Evolutionary conservation across 1,140 invertebrate species (phyloP), one percentile per base, ranked within the genome.

Genomic region (Drosophila auraria): DNA sequence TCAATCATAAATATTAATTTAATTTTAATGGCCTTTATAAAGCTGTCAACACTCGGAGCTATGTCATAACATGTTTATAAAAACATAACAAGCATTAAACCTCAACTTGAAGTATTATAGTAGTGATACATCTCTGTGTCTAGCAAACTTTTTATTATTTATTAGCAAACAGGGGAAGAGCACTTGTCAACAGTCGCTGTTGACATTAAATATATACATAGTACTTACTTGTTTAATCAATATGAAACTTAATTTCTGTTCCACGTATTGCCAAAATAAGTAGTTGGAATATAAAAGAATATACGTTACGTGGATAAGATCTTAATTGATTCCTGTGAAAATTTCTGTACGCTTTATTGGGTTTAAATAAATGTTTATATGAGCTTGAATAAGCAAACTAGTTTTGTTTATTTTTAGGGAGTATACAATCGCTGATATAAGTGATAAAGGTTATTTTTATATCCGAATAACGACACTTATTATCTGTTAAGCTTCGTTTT

Each of bases 31-130:
- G 20, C 33, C 53, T 56, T 38, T 54, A 20, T 36, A 54, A 54
- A 54, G 30, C 30, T 38, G 53, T 56, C 53, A 38, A 38, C 53
- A 15, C 53, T 20, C 15, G 8, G 33, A 38, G 33, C 33, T 56
- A 5, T 20, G 30, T 15, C 53, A 56, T 15, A 38, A 14, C 7
- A 38, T 38, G 33, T 7, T 38, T 14, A 56, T 56, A 4, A 56
- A 38, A 56, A 23, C 53, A 56, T 56, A 38, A 23, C 53, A 56
- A 38, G 33, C 53, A 38, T 56, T 38, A 38, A 56, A 56, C n/a
- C 27, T 14, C 7, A 14, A 36, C 53, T 56, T 23, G 3, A 56
- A 23, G 3, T 38, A 38, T 23, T 7, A 56, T 23, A 5, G 12
- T 12, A 38, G 53, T 56, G 17, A 56, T 56, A 15, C 53, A 36